Conservation (phyloP, 2,888 invertebrate species). For the Chrysina gloriosa region DNA sequence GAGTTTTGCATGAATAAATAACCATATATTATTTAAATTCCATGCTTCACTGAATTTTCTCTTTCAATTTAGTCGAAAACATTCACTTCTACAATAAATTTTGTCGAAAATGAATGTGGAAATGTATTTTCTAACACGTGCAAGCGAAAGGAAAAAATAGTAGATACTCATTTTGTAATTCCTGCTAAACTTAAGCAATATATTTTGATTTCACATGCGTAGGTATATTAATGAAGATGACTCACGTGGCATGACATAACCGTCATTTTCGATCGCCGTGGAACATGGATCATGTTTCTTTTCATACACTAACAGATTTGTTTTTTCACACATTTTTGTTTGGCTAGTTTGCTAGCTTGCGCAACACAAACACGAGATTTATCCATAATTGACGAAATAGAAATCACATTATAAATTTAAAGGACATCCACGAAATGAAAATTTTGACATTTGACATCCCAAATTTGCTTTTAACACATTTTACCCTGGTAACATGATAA, state of each 20-base stretch:
- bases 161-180: too few relatives aligned
- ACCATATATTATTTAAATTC: too few relatives aligned
- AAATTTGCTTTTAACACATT: background rate
- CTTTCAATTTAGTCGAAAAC: too few relatives aligned
- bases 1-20: too few relatives aligned
- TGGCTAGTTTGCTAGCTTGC: conserved; percentile 58
- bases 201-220: background rate
- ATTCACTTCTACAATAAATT: too few relatives aligned
- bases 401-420: conserved; percentile 12
- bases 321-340: conserved; percentile 54
- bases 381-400: conserved; percentile 42
- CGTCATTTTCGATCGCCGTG: conserved; percentile 40
- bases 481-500: too few relatives aligned
- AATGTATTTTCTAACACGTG: background rate
- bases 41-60: too few relatives aligned
- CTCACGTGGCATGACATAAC: conserved; percentile 40
- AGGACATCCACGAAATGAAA: conserved; percentile 12
- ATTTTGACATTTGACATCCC: conserved; percentile 30
- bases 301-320: conserved; percentile 53
- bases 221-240: background rate
- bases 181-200: too few relatives aligned
- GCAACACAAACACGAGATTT: conserved; percentile 51
- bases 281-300: conserved; percentile 48
- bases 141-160: background rate
- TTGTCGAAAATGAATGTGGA: too few relatives aligned